Evolutionary conservation across 2,888 invertebrate genomes (phyloP), one percentile per base, ranked within the genome.

Genomic region (Drosophila peninsularis): DNA sequence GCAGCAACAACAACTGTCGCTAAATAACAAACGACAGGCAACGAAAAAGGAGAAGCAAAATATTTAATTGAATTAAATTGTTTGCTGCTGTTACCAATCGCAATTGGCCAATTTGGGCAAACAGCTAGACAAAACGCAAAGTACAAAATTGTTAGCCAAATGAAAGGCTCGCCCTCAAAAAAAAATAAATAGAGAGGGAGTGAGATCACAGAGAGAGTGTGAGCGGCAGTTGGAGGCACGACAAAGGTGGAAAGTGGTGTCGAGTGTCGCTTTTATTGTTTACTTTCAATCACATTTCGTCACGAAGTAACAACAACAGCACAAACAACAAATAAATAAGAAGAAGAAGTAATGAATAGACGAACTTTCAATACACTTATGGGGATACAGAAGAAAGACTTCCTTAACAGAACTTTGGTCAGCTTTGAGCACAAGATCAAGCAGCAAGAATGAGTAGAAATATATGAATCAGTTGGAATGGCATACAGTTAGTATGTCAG

Each of bases 201-300:
- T 32, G 32, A 49, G 32, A 49, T 19, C 17, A 32, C 3, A n/a
- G 1, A n/a, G 45, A 50, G 19, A 54, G 44, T 10, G 56, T 52
- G 24, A 41, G 27, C n/a, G 58, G 41, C 44, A 57, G 53, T 37
- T 11, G 42, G 62, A 49, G 64, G 61, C 68, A 82, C 55, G 57
- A 54, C 58, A 44, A 73, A 78, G 75, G 80, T 88, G 86, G 80
- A 83, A 88, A 86, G 81, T 81, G 76, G 70, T 75, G 71, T 73
- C 66, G 85, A 84, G 85, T 85, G 85, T 85, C 78, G 89, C 88
- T 87, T 89, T 85, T 87, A 80, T 88, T 90, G 89, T 91, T 91
- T 90, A 87, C 87, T 90, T 91, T 90, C 90, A 91, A 91, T 90
- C 91, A 91, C 88, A 90, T 91, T 91, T 90, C 90, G 91, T 90